Conservation (phyloP, 2,113 vertebrate genomes). For the Erpornis zantholeuca region DNA sequence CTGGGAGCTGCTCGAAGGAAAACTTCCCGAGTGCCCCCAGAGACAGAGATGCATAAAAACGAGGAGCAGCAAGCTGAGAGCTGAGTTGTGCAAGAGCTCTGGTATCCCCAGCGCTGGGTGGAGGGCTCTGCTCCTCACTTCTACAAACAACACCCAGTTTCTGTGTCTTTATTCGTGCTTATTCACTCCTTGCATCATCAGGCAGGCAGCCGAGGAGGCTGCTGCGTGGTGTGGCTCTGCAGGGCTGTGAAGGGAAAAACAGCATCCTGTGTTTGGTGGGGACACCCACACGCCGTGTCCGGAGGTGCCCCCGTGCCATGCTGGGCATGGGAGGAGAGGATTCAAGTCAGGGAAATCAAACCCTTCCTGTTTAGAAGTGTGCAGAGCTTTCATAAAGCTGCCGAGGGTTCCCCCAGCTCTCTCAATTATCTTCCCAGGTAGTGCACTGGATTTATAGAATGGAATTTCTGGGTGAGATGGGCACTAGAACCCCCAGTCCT, state of each 20-base stretch:
- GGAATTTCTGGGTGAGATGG: fast-evolving
- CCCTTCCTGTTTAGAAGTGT: not conserved
- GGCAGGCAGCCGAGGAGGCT: not conserved
- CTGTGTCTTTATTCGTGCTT: conserved; percentile 45
- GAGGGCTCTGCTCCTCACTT: conserved; percentile 22
- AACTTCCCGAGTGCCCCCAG: conserved; percentile 26
- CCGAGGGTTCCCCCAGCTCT: not conserved
- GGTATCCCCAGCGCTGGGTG: not conserved
- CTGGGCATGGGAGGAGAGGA: not conserved
- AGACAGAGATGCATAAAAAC: not conserved
- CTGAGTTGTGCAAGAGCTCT: conserved; percentile 29
- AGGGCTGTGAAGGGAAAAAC: not conserved
- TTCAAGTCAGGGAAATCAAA: not conserved
- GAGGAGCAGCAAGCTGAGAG: not conserved
- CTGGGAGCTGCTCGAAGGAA: conserved; percentile 76
- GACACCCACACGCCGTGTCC: not conserved
- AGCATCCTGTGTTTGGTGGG: not conserved
- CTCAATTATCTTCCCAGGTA: not conserved
- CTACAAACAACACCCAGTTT: conserved; percentile 49
- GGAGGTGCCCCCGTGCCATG: not conserved
- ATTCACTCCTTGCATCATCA: conserved; percentile 41
- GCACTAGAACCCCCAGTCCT: not conserved
- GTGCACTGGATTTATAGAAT: not conserved
- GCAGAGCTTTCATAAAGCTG: not conserved
- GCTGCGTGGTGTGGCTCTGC: not conserved